Conservation (phyloP, 2,888 invertebrate genomes). For the Tenthredo amoena region DNA sequence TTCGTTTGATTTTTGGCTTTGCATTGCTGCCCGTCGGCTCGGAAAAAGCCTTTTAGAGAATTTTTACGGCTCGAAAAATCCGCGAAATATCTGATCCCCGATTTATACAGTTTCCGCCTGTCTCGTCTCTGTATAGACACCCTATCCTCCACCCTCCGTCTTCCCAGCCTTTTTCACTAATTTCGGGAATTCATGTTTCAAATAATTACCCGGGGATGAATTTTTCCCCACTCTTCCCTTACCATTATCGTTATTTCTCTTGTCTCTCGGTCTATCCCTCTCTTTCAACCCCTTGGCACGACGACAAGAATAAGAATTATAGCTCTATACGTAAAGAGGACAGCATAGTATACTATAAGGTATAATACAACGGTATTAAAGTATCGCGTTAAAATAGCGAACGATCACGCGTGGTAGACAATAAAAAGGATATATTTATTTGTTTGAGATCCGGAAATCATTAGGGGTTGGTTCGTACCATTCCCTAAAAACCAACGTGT, state of each 20-base stretch:
- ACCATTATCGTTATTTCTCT: background rate
- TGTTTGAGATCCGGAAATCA: conserved; percentile 51
- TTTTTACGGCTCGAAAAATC: conserved; percentile 73
- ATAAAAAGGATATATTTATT: conserved; percentile 51
- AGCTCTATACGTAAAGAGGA: background rate
- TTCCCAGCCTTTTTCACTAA: conserved; percentile 67
- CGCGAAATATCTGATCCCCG: conserved; percentile 60
- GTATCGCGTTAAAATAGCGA: conserved; percentile 25
- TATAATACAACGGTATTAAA: conserved; percentile 18
- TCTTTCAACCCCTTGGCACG: background rate
- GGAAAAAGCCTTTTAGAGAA: conserved; percentile 72
- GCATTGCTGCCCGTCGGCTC: conserved; percentile 72
- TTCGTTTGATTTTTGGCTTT: conserved; percentile 74
- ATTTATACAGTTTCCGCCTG: background rate
- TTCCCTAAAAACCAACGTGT: conserved; percentile 43
- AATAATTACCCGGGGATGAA: conserved; percentile 67
- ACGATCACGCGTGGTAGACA: background rate
- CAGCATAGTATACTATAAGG: background rate
- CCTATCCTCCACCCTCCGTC: conserved; percentile 3
- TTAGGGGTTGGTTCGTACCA: conserved; percentile 47
- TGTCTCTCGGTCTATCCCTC: background rate
- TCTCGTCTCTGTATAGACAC: background rate
- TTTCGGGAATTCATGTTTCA: conserved; percentile 76
- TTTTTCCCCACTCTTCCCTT: background rate
- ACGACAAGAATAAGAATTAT: background rate